Evolutionary conservation across 2,888 invertebrate genomes (phyloP).

Genomic region (Drosophila hamatofila): DNA sequence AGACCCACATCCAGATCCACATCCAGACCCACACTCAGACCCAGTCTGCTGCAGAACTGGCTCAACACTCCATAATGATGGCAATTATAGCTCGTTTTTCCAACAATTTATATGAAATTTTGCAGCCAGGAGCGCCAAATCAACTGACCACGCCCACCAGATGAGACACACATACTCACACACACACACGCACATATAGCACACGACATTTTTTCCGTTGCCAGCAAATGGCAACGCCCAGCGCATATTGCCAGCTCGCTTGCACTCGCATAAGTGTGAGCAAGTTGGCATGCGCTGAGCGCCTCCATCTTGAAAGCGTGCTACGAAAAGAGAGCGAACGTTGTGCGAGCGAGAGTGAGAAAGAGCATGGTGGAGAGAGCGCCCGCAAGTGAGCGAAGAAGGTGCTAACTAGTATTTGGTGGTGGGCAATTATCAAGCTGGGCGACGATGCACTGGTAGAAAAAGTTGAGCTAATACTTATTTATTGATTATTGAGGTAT

Average conservation of each 20-base stretch:
- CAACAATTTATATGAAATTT: conserved; percentile 83
- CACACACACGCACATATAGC: conserved; percentile 49
- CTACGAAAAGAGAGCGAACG: conserved; percentile 36
- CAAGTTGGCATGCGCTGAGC: conserved; percentile 48
- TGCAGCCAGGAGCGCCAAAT: conserved; percentile 41
- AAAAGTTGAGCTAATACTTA: conserved; percentile 1
- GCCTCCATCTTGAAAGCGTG: conserved; percentile 81
- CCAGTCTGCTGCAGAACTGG: conserved; percentile 60
- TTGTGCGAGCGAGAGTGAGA: conserved; percentile 27
- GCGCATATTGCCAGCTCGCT: conserved; percentile 42
- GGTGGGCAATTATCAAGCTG: conserved; percentile 46
- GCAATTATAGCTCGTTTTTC: conserved; percentile 85
- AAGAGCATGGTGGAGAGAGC: conserved; percentile 32
- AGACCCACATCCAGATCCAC: conserved; percentile 12
- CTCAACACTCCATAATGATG: conserved; percentile 84
- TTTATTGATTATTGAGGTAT: too few species aligned
- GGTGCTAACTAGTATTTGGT: conserved; percentile 44
- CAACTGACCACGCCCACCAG: conserved; percentile 45
- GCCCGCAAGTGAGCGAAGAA: conserved; percentile 20
- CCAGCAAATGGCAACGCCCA: conserved; percentile 62
- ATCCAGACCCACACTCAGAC: conserved; percentile 4
- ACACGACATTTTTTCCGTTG: conserved; percentile 45
- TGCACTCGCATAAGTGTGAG: conserved; percentile 12
- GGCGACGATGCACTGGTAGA: conserved; percentile 38
- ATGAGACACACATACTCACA: conserved; percentile 43